Evolutionary conservation across 2,888 invertebrate species (phyloP).

Genomic region (Thumatha senex): DNA sequence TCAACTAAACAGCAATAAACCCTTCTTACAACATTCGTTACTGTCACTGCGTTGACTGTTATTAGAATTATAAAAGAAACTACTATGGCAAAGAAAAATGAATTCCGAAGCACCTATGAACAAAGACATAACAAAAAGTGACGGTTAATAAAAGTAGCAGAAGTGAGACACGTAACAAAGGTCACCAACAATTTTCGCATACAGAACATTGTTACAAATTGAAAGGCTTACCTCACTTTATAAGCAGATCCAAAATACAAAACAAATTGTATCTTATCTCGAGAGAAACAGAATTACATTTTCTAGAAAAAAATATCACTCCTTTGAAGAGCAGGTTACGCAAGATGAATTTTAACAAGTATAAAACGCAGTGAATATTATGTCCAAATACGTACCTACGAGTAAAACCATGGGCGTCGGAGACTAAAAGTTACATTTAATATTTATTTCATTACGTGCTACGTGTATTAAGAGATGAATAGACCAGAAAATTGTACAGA

Average conservation of each 20-base stretch:
- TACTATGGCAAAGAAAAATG: conserved; percentile 34
- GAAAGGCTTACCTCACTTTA: conserved; percentile 60
- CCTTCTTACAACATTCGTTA: conserved; percentile 18
- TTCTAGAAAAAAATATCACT: conserved; percentile 8
- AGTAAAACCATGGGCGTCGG: conserved; percentile 21
- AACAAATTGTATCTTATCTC: conserved; percentile 32
- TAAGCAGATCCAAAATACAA: conserved; percentile 27
- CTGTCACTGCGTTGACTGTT: conserved; percentile 28
- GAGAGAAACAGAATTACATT: conserved; percentile 18
- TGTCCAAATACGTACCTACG: conserved; percentile 48
- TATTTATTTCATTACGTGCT: no score
- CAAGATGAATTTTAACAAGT: conserved; percentile 60
- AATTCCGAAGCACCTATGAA: conserved; percentile 42
- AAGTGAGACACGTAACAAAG: conserved; percentile 62
- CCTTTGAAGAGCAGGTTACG: conserved; percentile 38
- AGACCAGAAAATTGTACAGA: no score
- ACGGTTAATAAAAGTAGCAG: conserved; percentile 46
- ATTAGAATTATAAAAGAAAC: conserved; percentile 25
- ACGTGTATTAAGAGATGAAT: no score
- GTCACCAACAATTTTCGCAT: conserved; percentile 71
- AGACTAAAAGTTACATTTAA: not conserved
- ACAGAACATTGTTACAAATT: conserved; percentile 68
- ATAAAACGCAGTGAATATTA: conserved; percentile 43
- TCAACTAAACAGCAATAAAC: not conserved
- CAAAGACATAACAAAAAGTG: conserved; percentile 40